Conservation (phyloP, 2,888 invertebrate genomes). For the Paralinhomoeus sp. region DNA sequence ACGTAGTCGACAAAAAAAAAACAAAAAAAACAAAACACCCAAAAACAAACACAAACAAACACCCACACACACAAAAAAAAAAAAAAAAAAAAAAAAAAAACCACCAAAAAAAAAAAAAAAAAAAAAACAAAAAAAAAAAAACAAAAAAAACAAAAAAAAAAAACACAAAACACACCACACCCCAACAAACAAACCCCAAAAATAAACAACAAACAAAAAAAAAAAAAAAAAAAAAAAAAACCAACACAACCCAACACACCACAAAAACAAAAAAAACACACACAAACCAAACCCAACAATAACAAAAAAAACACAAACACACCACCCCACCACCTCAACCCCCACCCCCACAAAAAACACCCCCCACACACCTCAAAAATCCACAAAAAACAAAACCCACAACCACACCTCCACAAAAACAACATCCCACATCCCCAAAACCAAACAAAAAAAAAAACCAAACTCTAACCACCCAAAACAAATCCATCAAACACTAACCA, state of each 20-base stretch:
- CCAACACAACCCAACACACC: neutral
- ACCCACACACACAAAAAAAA: no score
- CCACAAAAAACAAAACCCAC: neutral
- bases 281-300: neutral
- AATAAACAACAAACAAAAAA: neutral
- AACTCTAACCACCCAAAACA: neutral
- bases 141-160: no score
- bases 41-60: no score
- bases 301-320: neutral
- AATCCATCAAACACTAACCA: neutral
- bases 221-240: neutral
- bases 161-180: neutral
- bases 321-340: neutral
- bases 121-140: neutral
- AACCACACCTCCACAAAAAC: neutral
- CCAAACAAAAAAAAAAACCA: neutral
- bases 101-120: no score
- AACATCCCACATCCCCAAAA: neutral
- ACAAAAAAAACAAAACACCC: no score
- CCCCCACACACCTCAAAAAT: neutral
- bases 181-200: neutral
- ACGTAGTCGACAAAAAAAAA: no score
- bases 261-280: neutral
- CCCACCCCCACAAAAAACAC: neutral
- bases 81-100: no score